A percentile compares a stretch with the other conserved stretches of the same genome.
phyloP scores from a whole-genome alignment of 2,888 invertebrate species.

The Dasypolia templi region DNA sequence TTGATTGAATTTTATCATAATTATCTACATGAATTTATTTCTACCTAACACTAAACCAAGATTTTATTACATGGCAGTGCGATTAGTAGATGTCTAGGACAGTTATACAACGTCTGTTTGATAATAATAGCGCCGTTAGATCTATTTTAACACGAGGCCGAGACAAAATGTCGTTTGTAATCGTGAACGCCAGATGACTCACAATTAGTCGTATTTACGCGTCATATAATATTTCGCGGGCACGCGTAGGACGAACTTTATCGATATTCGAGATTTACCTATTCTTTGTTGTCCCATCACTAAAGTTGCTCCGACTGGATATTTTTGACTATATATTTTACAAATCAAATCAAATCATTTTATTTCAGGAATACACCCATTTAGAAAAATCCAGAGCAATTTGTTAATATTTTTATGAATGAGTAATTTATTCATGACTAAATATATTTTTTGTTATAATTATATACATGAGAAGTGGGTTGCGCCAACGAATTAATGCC shows the following conservation, averaged over 20 bases:
- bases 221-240: conserved; percentile 51
- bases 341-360: too few species aligned
- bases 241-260: conserved; percentile 43
- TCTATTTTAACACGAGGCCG: conserved; percentile 59
- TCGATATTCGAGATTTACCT: conserved; percentile 40
- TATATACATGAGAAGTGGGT: conserved; percentile 36
- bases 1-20: background rate
- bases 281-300: conserved; percentile 41
- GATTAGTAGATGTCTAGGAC: conserved; percentile 57
- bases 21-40: background rate
- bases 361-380: too few species aligned
- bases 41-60: conserved; percentile 33
- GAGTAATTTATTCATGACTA: conserved; percentile 47
- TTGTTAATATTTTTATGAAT: conserved; percentile 52
- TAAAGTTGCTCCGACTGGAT: conserved; percentile 16
- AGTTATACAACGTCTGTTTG: conserved; percentile 52
- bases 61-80: conserved; percentile 52
- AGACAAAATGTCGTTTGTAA: conserved; percentile 60
- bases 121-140: conserved; percentile 62
- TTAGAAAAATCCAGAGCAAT: conserved; percentile 9
- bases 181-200: conserved; percentile 60
- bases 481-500: conserved; percentile 8
- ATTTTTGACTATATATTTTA: conserved; percentile 41
- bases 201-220: conserved; percentile 58
- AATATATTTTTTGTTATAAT: conserved; percentile 43